Conservation (phyloP, 1,140 invertebrate genomes). For the Watersipora subatra region DNA sequence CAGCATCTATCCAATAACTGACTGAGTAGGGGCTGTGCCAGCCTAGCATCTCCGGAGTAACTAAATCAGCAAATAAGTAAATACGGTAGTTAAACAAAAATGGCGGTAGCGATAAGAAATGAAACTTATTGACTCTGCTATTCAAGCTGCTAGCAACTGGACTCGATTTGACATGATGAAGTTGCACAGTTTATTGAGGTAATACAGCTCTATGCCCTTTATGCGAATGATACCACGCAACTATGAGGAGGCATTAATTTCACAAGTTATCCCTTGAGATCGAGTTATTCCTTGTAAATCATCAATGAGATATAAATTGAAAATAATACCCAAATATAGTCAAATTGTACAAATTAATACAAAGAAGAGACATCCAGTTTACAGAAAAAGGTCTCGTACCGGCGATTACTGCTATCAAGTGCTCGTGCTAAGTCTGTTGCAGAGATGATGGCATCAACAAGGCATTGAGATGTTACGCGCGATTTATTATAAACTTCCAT, state of each 20-base stretch:
- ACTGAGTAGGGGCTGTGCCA: too few species aligned
- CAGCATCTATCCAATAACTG: neutral
- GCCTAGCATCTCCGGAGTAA: too few species aligned
- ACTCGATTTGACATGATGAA: too few species aligned
- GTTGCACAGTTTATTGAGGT: too few species aligned
- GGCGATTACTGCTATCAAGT: neutral
- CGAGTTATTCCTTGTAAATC: neutral
- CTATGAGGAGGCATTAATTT: neutral
- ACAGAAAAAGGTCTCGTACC: neutral
- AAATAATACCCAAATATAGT: too few species aligned
- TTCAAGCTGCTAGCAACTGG: too few species aligned
- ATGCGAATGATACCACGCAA: neutral
- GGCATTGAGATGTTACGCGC: neutral
- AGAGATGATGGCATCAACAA: neutral
- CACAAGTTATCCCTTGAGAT: neutral
- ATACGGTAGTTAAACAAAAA: neutral
- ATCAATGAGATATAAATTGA: neutral
- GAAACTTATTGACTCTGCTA: too few species aligned
- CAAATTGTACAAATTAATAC: neutral
- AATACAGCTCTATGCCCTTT: neutral
- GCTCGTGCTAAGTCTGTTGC: neutral
- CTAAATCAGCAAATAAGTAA: neutral
- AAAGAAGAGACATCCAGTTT: neutral
- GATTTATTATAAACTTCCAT: neutral
- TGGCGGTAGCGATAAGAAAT: neutral